Conservation (phyloP, 1,140 invertebrate species). For the Semibalanus balanoides region DNA sequence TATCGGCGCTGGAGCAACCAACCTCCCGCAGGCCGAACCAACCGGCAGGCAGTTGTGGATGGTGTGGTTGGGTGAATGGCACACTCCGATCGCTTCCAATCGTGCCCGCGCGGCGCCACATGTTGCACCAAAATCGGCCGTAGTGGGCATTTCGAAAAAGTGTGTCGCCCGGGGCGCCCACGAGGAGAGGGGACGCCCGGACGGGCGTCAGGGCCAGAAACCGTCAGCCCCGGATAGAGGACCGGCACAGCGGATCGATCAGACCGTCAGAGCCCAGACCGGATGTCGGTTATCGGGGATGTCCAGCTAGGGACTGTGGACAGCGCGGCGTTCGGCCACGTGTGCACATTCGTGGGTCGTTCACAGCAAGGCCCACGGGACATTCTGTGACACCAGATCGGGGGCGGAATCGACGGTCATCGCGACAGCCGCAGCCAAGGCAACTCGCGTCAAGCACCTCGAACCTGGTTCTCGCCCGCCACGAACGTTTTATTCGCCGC, state of each 20-base stretch:
- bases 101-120: neutral
- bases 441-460: neutral
- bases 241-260: neutral
- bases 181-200: neutral
- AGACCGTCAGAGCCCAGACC: neutral
- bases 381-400: conserved; percentile 7
- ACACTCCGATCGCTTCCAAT: neutral
- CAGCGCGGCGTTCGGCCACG: neutral
- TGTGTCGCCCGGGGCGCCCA: neutral
- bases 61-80: neutral
- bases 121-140: neutral
- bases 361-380: neutral
- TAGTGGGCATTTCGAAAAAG: neutral
- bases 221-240: too few relatives aligned
- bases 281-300: neutral
- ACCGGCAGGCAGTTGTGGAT: neutral
- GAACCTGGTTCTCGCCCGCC: neutral
- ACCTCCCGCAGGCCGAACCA: too few relatives aligned
- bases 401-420: conserved; percentile 7
- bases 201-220: neutral
- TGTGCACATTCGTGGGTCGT: neutral
- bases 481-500: neutral
- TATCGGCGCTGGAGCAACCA: neutral
- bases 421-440: neutral
- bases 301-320: neutral